phyloP scores from a whole-genome alignment of 92 coral and sea anemone genomes.

The Palythoa caribaeorum region DNA sequence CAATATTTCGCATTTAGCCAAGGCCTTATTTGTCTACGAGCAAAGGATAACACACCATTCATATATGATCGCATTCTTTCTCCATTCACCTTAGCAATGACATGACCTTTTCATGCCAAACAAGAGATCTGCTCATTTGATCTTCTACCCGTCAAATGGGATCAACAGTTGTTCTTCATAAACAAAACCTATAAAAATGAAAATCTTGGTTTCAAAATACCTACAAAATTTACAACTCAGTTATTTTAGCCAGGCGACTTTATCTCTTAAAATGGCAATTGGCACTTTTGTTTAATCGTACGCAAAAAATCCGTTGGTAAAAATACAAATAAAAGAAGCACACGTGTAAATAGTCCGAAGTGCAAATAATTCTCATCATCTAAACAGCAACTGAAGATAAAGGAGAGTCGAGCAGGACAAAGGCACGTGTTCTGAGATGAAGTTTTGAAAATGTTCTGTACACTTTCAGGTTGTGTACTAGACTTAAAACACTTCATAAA shows the following conservation, averaged over 20 bases:
- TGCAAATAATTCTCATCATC: constrained; percentile 12
- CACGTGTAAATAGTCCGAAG: constrained; percentile 25
- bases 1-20: constrained; percentile 1
- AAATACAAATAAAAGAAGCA: constrained; percentile 15
- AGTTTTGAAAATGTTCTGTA: constrained; percentile 24
- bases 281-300: not conserved
- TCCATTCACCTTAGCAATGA: constrained; percentile 31
- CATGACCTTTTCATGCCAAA: constrained; percentile 33
- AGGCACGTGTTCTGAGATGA: constrained; percentile 19
- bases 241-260: not conserved
- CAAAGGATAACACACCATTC: constrained; percentile 9
- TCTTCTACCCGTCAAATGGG: constrained; percentile 32
- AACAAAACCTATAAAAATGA: not conserved
- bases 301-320: not conserved
- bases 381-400: not conserved
- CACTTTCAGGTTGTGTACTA: not conserved
- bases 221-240: not conserved
- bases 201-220: not conserved
- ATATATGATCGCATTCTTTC: constrained; percentile 32
- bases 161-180: constrained; percentile 23
- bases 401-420: not conserved
- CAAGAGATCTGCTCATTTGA: constrained; percentile 35
- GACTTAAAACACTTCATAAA: not conserved
- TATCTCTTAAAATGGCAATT: not conserved
- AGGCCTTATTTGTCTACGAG: constrained; percentile 14